Percentiles rank a stretch among this genome's conserved stretches.
Conservation (phyloP, 2,888 invertebrate genomes). For the Plagiodera versicolora region DNA sequence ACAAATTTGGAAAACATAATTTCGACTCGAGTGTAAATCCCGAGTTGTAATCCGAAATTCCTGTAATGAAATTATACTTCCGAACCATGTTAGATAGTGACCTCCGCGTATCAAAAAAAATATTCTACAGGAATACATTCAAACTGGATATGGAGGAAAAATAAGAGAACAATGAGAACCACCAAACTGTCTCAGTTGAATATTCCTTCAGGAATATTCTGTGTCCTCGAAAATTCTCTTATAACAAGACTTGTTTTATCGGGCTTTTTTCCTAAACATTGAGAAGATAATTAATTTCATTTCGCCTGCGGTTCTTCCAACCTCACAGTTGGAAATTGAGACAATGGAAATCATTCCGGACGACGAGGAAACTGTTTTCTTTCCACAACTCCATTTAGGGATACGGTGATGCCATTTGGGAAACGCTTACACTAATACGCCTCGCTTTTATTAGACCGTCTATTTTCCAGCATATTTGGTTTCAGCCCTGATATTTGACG, state of each 20-base stretch:
- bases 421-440: background rate
- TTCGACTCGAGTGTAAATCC: no score
- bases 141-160: no score
- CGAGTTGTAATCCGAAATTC: no score
- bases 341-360: conserved; percentile 10
- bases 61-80: no score
- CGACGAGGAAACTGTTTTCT: conserved; percentile 6
- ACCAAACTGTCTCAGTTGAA: no score
- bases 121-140: no score
- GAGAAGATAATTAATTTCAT: conserved; percentile 13
- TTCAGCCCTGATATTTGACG: background rate
- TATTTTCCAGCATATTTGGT: background rate
- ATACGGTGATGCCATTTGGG: background rate
- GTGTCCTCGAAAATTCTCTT: background rate
- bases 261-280: conserved; percentile 4
- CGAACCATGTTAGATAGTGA: no score
- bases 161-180: no score
- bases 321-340: conserved; percentile 9
- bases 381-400: conserved; percentile 5
- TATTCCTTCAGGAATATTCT: background rate
- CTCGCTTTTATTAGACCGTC: background rate
- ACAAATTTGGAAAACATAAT: no score
- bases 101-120: no score
- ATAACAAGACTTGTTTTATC: background rate
- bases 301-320: conserved; percentile 11